Percentiles rank a stretch among this genome's conserved stretches.
Conservation (phyloP, 2,797 vertebrate genomes). For the Sebastes aleutianus region DNA sequence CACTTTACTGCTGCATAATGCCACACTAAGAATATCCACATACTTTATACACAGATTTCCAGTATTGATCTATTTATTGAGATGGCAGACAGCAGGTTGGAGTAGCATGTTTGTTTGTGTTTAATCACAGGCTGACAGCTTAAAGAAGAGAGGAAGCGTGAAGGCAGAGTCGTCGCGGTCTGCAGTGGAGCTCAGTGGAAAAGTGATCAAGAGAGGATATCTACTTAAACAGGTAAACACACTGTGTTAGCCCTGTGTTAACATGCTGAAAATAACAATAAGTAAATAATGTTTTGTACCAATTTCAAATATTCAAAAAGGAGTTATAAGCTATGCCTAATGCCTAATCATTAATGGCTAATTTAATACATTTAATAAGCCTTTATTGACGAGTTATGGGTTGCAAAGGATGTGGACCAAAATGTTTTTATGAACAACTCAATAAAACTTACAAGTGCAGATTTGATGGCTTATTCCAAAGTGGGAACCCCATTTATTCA, state of each 20-base stretch:
- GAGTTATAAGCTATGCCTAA: background rate
- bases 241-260: background rate
- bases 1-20: background rate
- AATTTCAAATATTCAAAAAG: background rate
- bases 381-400: background rate
- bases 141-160: conserved; percentile 84
- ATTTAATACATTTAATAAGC: background rate
- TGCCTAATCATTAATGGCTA: background rate
- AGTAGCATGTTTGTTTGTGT: background rate
- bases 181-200: conserved; percentile 89
- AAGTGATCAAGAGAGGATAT: conserved; percentile 90
- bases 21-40: background rate
- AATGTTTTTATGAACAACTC: background rate
- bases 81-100: background rate
- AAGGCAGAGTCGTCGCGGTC: conserved; percentile 86
- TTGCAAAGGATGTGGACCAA: background rate
- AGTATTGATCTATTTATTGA: background rate
- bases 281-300: background rate
- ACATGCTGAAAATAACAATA: background rate
- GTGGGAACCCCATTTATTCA: no score
- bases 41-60: background rate
- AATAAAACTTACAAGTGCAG: background rate
- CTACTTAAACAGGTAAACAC: conserved; percentile 92
- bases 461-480: background rate
- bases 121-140: conserved; percentile 83